phyloP scores from a whole-genome alignment of 2,113 vertebrate species.

The Phoxinus phoxinus region DNA sequence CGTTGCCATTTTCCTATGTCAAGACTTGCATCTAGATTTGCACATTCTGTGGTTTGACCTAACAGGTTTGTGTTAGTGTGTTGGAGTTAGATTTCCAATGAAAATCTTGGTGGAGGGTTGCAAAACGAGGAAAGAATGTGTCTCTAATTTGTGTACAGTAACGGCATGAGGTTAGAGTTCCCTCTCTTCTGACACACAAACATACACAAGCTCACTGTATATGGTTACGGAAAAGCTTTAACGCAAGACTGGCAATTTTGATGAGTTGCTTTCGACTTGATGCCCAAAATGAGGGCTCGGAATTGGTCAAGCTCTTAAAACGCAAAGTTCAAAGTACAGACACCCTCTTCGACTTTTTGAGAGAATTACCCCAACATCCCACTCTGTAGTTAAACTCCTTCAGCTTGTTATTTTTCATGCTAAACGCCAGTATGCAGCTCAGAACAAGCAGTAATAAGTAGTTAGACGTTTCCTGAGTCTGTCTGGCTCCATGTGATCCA shows the following conservation, averaged over 20 bases:
- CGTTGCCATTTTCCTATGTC: background rate
- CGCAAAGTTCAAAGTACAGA: slow-evolving; percentile 33
- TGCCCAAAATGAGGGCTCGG: slow-evolving; percentile 41
- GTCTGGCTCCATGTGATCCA: slow-evolving; percentile 36
- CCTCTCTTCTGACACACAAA: background rate
- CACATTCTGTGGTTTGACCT: slow-evolving; percentile 17
- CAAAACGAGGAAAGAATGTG: slow-evolving; percentile 32
- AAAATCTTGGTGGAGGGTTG: slow-evolving; percentile 19
- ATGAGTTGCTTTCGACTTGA: slow-evolving; percentile 31
- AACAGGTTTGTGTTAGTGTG: slow-evolving; percentile 25
- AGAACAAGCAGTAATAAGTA: slow-evolving; percentile 31
- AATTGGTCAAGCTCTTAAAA: slow-evolving; percentile 31
- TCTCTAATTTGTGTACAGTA: slow-evolving; percentile 34
- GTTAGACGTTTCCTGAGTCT: slow-evolving; percentile 33
- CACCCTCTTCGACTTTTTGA: slow-evolving; percentile 32
- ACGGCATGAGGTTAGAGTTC: slow-evolving; percentile 31
- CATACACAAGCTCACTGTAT: background rate
- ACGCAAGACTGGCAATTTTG: slow-evolving; percentile 34
- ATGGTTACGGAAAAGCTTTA: slow-evolving; percentile 6
- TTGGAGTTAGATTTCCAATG: background rate
- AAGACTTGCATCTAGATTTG: background rate
- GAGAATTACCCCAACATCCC: slow-evolving; percentile 21
- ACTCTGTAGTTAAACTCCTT: slow-evolving; percentile 9
- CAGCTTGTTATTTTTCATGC: slow-evolving; percentile 36
- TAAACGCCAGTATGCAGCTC: slow-evolving; percentile 25